Evolutionary conservation across 2,797 vertebrate genomes (phyloP).

Genomic region (Sphenodon punctatus): DNA sequence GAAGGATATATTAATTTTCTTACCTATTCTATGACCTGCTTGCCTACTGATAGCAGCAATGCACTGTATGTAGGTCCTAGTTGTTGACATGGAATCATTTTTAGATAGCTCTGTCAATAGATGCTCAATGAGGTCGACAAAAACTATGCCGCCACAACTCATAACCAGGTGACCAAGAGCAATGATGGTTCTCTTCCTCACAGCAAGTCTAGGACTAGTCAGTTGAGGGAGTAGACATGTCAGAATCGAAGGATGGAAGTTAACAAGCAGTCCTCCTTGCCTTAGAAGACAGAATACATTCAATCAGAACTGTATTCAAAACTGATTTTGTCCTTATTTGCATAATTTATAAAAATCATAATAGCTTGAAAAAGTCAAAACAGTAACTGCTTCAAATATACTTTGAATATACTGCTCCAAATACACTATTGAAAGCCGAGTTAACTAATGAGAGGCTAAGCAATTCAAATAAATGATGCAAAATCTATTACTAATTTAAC

Average conservation of each 20-base stretch:
- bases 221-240: conserved; percentile 97
- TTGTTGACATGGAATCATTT: conserved; percentile 99
- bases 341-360: neutral
- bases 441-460: too few species aligned
- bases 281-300: conserved; percentile 80
- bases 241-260: conserved; percentile 99
- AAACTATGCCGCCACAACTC: conserved; percentile 98
- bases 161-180: conserved; percentile 98
- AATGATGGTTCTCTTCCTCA: conserved; percentile 98
- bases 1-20: conserved; percentile 58
- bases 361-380: too few species aligned
- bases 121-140: conserved; percentile 98
- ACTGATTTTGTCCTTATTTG: conserved; percentile 17
- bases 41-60: conserved; percentile 99
- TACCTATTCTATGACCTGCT: conserved; percentile 97
- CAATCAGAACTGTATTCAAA: conserved; percentile 64
- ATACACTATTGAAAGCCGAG: too few species aligned
- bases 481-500: neutral
- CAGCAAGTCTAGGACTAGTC: conserved; percentile 96
- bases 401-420: too few species aligned
- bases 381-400: too few species aligned
- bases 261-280: conserved; percentile 98
- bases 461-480: too few species aligned
- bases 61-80: conserved; percentile 98
- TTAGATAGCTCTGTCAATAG: conserved; percentile 93